Evolutionary conservation across 2,888 invertebrate species (phyloP).

Genomic region (Drosophila conformis): DNA sequence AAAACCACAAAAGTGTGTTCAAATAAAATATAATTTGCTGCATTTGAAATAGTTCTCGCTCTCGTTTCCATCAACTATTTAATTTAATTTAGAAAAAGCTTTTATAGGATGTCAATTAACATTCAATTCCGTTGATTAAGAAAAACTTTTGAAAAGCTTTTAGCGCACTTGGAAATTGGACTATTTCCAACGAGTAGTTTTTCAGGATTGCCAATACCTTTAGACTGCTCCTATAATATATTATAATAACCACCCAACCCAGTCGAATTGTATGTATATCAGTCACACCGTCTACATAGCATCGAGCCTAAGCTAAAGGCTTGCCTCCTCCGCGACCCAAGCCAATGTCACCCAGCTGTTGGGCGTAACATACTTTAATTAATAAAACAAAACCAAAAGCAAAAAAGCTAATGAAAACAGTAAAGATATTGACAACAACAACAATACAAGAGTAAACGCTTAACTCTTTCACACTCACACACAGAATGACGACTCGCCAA

Average conservation of each 20-base stretch:
- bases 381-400: slow-evolving; percentile 36
- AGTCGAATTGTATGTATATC: neutral
- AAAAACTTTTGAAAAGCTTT: neutral
- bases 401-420: slow-evolving; percentile 34
- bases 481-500: slow-evolving; percentile 26
- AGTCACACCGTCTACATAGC: neutral
- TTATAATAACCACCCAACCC: neutral
- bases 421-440: slow-evolving; percentile 48
- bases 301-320: neutral
- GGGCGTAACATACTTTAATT: slow-evolving; percentile 54
- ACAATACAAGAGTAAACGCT: slow-evolving; percentile 25
- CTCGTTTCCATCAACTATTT: neutral
- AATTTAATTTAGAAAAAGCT: neutral
- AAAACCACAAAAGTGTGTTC: too few relatives aligned
- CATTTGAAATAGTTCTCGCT: neutral
- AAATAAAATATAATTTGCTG: neutral
- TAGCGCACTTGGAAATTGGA: neutral
- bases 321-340: slow-evolving; percentile 1
- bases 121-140: neutral
- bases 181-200: neutral
- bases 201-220: neutral
- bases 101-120: neutral
- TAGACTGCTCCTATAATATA: neutral
- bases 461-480: slow-evolving; percentile 49
- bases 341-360: slow-evolving; percentile 37